These are phyloP conservation scores for Epizoanthus scotinus DNA, from an alignment of 92 coral and sea anemone genomes.

Conservation along the genomic window DNA sequence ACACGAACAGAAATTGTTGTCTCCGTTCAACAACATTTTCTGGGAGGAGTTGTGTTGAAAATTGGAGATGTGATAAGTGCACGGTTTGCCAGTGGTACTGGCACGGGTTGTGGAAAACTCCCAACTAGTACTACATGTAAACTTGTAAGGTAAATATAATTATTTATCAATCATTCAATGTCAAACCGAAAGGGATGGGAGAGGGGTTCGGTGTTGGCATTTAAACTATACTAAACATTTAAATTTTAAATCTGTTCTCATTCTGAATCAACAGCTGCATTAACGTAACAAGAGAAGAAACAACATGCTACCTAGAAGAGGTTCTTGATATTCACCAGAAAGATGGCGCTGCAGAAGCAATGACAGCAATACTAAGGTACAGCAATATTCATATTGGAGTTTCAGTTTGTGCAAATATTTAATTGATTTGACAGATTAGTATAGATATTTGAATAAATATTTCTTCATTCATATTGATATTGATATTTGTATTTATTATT, in stretches of 20 bases:
- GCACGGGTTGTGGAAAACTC: neutral
- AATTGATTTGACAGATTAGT: too few relatives aligned
- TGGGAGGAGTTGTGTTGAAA: too few relatives aligned
- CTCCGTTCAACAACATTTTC: too few relatives aligned
- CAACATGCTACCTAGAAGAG: neutral
- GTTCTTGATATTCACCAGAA: neutral
- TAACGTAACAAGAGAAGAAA: neutral
- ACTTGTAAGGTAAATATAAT: constrained; percentile 1
- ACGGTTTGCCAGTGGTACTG: neutral
- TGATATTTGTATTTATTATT: too few relatives aligned
- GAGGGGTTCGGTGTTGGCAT: too few relatives aligned
- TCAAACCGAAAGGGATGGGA: too few relatives aligned
- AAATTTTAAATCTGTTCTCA: too few relatives aligned
- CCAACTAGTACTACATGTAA: neutral
- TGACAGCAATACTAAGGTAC: neutral
- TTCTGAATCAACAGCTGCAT: neutral
- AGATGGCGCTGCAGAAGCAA: constrained; percentile 18
- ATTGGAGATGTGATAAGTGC: constrained; percentile 17
- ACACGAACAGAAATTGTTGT: too few relatives aligned
- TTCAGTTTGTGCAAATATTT: too few relatives aligned
- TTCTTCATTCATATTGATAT: too few relatives aligned
- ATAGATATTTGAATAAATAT: too few relatives aligned
- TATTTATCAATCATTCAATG: neutral
- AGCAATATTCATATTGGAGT: too few relatives aligned
- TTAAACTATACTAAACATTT: neutral